Evolutionary conservation across 53 echinoderm and acorn worm species (phyloP).

Genomic region (Stichopus horrens): DNA sequence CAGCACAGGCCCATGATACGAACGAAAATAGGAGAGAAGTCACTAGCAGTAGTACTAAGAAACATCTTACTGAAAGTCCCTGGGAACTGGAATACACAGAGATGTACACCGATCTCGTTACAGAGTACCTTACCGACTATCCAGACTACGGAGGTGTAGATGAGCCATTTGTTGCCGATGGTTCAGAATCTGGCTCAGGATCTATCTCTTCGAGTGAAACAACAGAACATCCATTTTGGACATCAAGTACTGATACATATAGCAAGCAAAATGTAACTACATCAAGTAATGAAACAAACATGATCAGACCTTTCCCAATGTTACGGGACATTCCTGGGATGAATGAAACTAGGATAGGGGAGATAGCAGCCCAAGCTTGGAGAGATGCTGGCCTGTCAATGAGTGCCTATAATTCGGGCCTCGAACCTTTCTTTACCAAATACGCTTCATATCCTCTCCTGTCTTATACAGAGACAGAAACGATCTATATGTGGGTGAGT

Average conservation of each 20-base stretch:
- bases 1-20: background rate
- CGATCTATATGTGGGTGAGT: conserved; percentile 37
- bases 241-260: background rate
- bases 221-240: background rate
- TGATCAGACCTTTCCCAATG: background rate
- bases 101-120: conserved; percentile 29
- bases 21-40: conserved; percentile 13
- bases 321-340: conserved; percentile 31
- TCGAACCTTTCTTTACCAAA: conserved; percentile 34
- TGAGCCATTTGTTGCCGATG: background rate
- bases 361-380: conserved; percentile 31
- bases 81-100: conserved; percentile 31
- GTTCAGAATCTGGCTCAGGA: conserved; percentile 4
- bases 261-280: background rate
- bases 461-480: conserved; percentile 13
- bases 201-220: background rate
- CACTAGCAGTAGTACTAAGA: background rate
- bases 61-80: conserved; percentile 19
- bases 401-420: conserved; percentile 8
- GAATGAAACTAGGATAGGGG: conserved; percentile 17
- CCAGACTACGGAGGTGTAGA: conserved; percentile 18
- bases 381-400: conserved; percentile 21
- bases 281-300: conserved; percentile 24
- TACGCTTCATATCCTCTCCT: conserved; percentile 17
- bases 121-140: conserved; percentile 31